A percentile compares a stretch with the other conserved stretches of the same genome.
phyloP scores from a whole-genome alignment of 2,888 invertebrate genomes.

The Dasypolia templi region DNA sequence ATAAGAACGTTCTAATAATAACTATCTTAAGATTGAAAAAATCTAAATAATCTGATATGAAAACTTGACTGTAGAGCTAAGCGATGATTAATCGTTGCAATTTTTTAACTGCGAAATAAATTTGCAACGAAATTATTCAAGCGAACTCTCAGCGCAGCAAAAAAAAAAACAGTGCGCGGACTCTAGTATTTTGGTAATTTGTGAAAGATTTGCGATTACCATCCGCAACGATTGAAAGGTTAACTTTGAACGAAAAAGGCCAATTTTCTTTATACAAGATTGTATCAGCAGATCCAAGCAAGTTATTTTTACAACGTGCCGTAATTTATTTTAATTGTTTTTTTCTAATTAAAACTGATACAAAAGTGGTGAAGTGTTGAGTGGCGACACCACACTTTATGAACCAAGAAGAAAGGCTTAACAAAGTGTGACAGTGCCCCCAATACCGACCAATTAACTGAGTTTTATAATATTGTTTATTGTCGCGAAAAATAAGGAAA shows the following conservation, averaged over 20 bases:
- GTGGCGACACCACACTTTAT: conserved; percentile 67
- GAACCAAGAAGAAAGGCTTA: conserved; percentile 69
- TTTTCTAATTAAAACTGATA: conserved; percentile 72
- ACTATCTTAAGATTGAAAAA: background rate
- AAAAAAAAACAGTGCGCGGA: too few relatives aligned
- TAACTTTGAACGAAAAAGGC: background rate
- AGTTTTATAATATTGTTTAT: conserved; percentile 42
- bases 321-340: conserved; percentile 63
- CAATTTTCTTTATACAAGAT: background rate
- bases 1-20: background rate
- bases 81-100: too few relatives aligned
- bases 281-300: background rate
- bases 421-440: conserved; percentile 71
- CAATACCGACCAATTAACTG: conserved; percentile 65
- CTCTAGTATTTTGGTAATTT: too few relatives aligned
- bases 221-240: too few relatives aligned
- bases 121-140: too few relatives aligned
- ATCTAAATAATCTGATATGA: background rate
- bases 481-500: conserved; percentile 21
- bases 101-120: too few relatives aligned
- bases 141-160: too few relatives aligned
- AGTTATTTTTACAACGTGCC: conserved; percentile 5
- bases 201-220: too few relatives aligned
- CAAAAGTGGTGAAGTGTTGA: conserved; percentile 62
- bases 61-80: background rate